A percentile compares a stretch with the other conserved stretches of the same genome.
Evolutionary conservation across 2,888 invertebrate genomes (phyloP).

Genomic region (Ormyrus nitidulus): DNA sequence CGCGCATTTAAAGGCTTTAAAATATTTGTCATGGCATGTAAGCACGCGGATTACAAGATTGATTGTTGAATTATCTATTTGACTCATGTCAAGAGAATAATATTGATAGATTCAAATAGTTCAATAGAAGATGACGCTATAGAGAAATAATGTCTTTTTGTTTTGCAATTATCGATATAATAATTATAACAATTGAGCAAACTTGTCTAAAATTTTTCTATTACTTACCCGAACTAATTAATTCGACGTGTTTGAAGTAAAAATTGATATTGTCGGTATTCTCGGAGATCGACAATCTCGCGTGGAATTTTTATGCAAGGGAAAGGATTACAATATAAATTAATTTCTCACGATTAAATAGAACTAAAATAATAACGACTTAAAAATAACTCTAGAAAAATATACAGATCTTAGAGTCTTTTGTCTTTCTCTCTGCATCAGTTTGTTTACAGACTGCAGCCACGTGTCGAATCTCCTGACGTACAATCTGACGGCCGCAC

Average conservation of each 20-base stretch:
- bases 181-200: too few relatives aligned
- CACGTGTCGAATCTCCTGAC: conserved; percentile 34
- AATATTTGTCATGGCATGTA: conserved; percentile 10
- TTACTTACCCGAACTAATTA: too few relatives aligned
- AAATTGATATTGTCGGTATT: too few relatives aligned
- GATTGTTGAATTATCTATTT: conserved; percentile 28
- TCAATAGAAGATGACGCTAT: conserved; percentile 33
- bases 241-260: too few relatives aligned
- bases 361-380: not conserved
- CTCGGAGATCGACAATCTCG: too few relatives aligned
- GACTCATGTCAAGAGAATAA: conserved; percentile 35
- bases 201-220: not conserved
- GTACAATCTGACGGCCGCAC: not conserved
- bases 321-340: too few relatives aligned
- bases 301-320: too few relatives aligned
- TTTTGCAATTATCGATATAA: conserved; percentile 24
- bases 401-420: not conserved
- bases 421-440: conserved; percentile 29
- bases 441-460: not conserved
- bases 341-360: too few relatives aligned
- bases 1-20: not conserved
- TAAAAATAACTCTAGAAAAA: not conserved
- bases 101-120: conserved; percentile 39
- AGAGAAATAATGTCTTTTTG: conserved; percentile 33
- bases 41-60: conserved; percentile 16